phyloP scores from a whole-genome alignment of 1,140 invertebrate genomes.

The Streblospio benedicti region DNA sequence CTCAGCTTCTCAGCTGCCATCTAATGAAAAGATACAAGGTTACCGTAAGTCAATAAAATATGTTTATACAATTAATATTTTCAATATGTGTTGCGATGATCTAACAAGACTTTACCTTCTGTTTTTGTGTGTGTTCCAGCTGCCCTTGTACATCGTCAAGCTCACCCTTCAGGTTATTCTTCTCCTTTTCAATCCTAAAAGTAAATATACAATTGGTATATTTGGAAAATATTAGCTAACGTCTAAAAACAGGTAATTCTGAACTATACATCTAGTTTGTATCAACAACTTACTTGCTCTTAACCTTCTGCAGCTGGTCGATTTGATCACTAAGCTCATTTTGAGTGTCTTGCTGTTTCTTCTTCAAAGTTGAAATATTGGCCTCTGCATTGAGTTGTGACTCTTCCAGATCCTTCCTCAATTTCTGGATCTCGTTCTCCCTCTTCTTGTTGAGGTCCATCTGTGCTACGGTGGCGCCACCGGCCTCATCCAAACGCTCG shows the following conservation, averaged over 20 bases:
- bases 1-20: slow-evolving; percentile 79
- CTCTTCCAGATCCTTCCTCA: slow-evolving; percentile 95
- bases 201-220: too few species aligned
- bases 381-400: slow-evolving; percentile 96
- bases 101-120: slow-evolving; percentile 90
- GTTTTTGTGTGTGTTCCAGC: slow-evolving; percentile 75
- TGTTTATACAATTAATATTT: too few species aligned
- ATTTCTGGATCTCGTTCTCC: slow-evolving; percentile 94
- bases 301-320: slow-evolving; percentile 97
- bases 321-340: slow-evolving; percentile 96
- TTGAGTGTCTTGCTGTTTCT: slow-evolving; percentile 99
- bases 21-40: slow-evolving; percentile 1
- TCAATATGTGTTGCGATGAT: too few species aligned
- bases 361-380: slow-evolving; percentile 85
- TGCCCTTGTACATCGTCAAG: slow-evolving; percentile 80
- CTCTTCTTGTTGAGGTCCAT: slow-evolving; percentile 99
- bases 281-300: slow-evolving; percentile 95
- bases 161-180: slow-evolving; percentile 81
- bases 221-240: too few species aligned
- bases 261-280: too few species aligned
- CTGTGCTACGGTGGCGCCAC: slow-evolving; percentile 96
- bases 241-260: too few species aligned
- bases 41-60: too few species aligned
- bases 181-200: slow-evolving; percentile 92
- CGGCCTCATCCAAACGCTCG: slow-evolving; percentile 71